Base-by-base conservation (phyloP, 2,113 vertebrate genomes). In the Colinus virginianus region DNA sequence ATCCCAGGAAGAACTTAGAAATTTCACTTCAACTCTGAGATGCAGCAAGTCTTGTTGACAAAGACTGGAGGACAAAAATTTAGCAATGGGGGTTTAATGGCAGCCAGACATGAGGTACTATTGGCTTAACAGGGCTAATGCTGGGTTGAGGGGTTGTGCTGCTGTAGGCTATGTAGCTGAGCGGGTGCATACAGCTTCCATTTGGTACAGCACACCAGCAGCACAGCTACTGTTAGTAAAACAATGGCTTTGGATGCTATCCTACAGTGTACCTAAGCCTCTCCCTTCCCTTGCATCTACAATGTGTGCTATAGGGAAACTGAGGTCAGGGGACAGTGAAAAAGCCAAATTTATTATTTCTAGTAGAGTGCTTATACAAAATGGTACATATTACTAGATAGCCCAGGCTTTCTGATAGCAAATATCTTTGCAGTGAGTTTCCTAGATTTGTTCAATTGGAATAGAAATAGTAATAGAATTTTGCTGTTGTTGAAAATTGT, bases 231-330 rank as follows among this genome's bases (percentile, higher is more conserved):
- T 14, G 8, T 1, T 38, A 63, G 49, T 64, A 67, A 22, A 34
- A 42, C 11, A 59, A 64, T 55, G 21, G 55, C 26, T 11, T 30
- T 2, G 2, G 45, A 30, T 83, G 23, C 42, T 66, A 36, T 38
- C 48, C 53, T 56, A 11, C 0, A 2, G 1, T 43, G 7, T 21
- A 36, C 26, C 36, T 19, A 1, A 0, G 20, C 2, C 1, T 36
- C 9, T 14, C n/a, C 49, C 16, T 79, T 64, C 64, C 40, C 38
- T 43, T 90, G 34, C 56, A 46, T 5, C 38, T 48, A 16, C 28
- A 11, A 43, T 48, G 25, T 19, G 15, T 49, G 9, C 38, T 67
- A 14, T 6, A 22, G 5, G 34, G 22, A 28, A 78, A 8, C 34
- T 4, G 25, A 66, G 34, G 53, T 40, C 36, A 45, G 58, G 25